Base-by-base conservation (phyloP, 2,797 vertebrate genomes). In the Oophaga sylvatica region DNA sequence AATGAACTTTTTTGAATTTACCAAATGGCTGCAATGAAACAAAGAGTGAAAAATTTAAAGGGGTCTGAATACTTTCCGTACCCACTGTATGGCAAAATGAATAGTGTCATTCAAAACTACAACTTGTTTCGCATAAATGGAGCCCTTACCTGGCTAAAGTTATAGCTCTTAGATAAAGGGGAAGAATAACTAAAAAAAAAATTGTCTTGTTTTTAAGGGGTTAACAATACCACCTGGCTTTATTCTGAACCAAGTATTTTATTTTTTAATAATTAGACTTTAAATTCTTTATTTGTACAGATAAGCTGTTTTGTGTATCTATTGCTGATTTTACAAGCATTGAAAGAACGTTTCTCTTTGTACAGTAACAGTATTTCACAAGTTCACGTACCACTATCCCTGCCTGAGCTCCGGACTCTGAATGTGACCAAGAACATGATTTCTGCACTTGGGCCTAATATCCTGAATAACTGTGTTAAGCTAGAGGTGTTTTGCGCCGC, bases 401-500 rank as follows among this genome's bases (percentile, higher is more conserved):
- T 99, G 81, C 94, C 95, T 59, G 96, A 98, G 90, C 88, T 99
- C 90, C 97, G 95, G 91, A 92, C 95, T 91, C 94, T 99, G 62
- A 98, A 99, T 29, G 92, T 99, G 89, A 97, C 96, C 92, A 98
- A 96, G 92, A 99, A 99, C 92, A 86, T 20, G n/a, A 92, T 99
- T 92, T 93, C 94, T 59, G 92, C 87, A 0, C 91, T 99, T 73
- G 94, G 93, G 81, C 90, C 94, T 2, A 93, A 96, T 86, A 95
- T 96, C 87, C 93, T 99, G 83, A 91, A 91, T 20, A 92, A 94
- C 81, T 99, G 97, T 91, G 91, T 92, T 63, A 98, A 96, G 92
- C 91, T 99, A 90, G 97, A 99, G 89, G 95, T 92, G 15, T 94
- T 99, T 84, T 97, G 91, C 1, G 96, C 95, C 83, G 96, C 95